phyloP scores from a whole-genome alignment of 2,113 vertebrate genomes.

The Neofelis nebulosa region DNA sequence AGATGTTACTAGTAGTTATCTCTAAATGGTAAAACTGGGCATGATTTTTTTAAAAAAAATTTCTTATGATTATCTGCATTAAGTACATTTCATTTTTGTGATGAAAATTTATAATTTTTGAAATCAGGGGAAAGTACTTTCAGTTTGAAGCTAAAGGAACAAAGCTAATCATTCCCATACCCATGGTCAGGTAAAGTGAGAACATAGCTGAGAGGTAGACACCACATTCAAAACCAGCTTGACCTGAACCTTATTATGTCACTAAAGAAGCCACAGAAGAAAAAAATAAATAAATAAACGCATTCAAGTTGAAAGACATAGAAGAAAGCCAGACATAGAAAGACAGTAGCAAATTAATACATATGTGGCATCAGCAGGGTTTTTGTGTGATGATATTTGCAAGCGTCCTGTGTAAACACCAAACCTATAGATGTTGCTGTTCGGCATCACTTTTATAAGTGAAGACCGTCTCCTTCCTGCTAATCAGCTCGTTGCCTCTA shows the following conservation, averaged over 20 bases:
- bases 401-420: constrained; percentile 42
- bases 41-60: not conserved
- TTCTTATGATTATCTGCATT: not conserved
- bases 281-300: not conserved
- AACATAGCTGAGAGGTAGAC: not conserved
- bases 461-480: not conserved
- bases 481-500: not conserved
- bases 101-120: not conserved
- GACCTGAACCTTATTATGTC: not conserved
- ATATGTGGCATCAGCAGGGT: not conserved
- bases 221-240: not conserved
- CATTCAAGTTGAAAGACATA: not conserved
- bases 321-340: not conserved
- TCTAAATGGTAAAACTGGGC: not conserved
- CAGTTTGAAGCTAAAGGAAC: not conserved
- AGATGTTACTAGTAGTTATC: not conserved
- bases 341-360: constrained; percentile 19
- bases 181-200: not conserved
- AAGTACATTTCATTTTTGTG: not conserved
- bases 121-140: not conserved
- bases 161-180: not conserved
- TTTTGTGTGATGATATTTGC: constrained; percentile 44
- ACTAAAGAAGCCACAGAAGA: not conserved
- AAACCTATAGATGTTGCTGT: not conserved
- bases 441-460: not conserved